Conservation (phyloP, 2,888 invertebrate species). For the Ennomos fuscantarius region DNA sequence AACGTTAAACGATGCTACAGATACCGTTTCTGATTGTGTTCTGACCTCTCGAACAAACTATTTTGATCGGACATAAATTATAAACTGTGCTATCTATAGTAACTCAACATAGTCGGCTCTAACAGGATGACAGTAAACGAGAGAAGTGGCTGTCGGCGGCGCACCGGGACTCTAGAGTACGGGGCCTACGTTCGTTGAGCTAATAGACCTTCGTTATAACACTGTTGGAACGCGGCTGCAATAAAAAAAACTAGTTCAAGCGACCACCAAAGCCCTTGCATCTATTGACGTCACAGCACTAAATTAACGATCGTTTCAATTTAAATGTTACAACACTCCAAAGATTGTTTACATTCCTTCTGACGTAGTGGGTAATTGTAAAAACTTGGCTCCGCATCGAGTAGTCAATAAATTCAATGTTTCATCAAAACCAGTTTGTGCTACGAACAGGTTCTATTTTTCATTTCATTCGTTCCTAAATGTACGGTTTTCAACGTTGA, state of each 20-base stretch:
- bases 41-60: slow-evolving; percentile 10
- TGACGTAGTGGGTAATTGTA: slow-evolving; percentile 15
- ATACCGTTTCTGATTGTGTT: slow-evolving; percentile 8
- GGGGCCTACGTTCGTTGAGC: slow-evolving; percentile 44
- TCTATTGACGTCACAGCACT: slow-evolving; percentile 33
- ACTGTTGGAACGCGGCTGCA: slow-evolving; percentile 4
- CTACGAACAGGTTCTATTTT: slow-evolving; percentile 8
- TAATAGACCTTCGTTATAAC: slow-evolving; percentile 44
- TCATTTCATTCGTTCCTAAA: slow-evolving; percentile 1
- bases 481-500: background rate
- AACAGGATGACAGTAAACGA: slow-evolving; percentile 60
- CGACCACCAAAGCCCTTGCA: slow-evolving; percentile 21
- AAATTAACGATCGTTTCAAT: slow-evolving; percentile 24
- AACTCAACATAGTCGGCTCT: slow-evolving; percentile 52
- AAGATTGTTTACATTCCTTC: slow-evolving; percentile 18
- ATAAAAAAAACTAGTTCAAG: slow-evolving; percentile 15
- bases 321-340: slow-evolving; percentile 14
- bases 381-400: slow-evolving; percentile 14
- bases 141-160: slow-evolving; percentile 51
- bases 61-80: slow-evolving; percentile 12
- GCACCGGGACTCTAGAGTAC: background rate
- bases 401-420: slow-evolving; percentile 10
- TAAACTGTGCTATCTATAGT: slow-evolving; percentile 28
- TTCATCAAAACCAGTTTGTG: slow-evolving; percentile 3
- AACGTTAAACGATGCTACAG: background rate